phyloP scores from a whole-genome alignment of 2,113 vertebrate species.

The Casuarius casuarius region DNA sequence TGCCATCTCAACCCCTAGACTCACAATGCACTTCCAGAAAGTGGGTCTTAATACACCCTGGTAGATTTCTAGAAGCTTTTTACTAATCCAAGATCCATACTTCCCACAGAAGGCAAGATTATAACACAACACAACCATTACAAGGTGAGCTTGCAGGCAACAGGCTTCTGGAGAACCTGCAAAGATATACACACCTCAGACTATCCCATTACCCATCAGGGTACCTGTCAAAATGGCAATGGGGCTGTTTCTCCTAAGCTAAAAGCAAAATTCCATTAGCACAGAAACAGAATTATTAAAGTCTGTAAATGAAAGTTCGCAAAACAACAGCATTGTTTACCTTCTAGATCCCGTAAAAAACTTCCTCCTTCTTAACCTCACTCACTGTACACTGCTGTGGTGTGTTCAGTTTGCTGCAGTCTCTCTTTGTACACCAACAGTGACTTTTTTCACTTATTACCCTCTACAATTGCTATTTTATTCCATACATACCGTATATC shows the following conservation, averaged over 20 bases:
- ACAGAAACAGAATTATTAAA: neutral
- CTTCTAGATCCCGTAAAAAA: neutral
- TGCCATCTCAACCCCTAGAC: neutral
- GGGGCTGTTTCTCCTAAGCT: neutral
- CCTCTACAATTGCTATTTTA: neutral
- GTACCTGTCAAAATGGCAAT: neutral
- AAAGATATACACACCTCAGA: neutral
- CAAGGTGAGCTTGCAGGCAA: neutral
- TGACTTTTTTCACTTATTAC: neutral
- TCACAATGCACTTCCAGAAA: neutral
- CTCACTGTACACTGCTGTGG: neutral
- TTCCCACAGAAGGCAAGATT: neutral
- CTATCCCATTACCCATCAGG: neutral
- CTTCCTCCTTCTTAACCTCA: neutral
- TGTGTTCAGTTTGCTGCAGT: neutral
- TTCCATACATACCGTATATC: neutral
- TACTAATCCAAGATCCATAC: neutral
- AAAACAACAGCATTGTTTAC: neutral
- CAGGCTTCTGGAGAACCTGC: too few species aligned
- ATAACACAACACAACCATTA: neutral
- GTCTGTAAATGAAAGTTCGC: neutral
- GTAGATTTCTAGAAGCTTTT: neutral
- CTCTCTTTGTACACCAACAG: too few species aligned
- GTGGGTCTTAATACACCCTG: neutral
- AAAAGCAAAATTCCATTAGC: neutral